Base-by-base conservation (phyloP, 2,888 invertebrate genomes). In the Troilus luridus region DNA sequence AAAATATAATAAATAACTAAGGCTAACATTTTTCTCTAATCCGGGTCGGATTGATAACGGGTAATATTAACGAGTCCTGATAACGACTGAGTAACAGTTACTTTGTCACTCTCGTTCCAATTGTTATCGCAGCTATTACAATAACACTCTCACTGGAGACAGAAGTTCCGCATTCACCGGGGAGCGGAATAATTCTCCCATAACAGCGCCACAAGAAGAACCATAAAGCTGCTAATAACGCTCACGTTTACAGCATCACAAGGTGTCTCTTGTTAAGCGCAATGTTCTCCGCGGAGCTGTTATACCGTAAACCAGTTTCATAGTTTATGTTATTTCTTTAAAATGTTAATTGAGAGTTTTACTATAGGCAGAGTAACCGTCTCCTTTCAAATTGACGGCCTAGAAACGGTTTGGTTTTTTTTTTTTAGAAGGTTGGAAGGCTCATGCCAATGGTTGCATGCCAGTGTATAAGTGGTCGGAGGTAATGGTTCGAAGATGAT, bases 291-390 rank as follows among this genome's bases (percentile, higher is more conserved):
- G 8, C 19, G 14, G 24, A 14, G 14, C 67, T 24, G n/a, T 27
- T 41, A 77, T 27, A 77, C 27, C 10, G 24, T 19, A 41, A 77
- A 77, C 72, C 41, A 77, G 72, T 77, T 77, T 19, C 72, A 77
- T 77, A 27, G 6, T 41, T 77, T 41, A 77, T 77, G 27, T 77
- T 77, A 77, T 77, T 77, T 77, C 27, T 77, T 77, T 77, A 77
- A 77, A 77, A 77, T 77, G 72, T 77, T 77, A 77, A 77, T 77
- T 77, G 72, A 77, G 27, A 17, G 41, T 77, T 77, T 77, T 77
- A 77, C 72, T 41, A 77, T 41, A 1, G 72, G 72, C 27, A 77
- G 72, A 41, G 72, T 41, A 41, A 41, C 72, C 72, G 72, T 77
- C 72, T 41, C 72, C 72, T 27, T 77, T 77, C 17, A 1, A 41